Evolutionary conservation across 2,113 vertebrate species (phyloP).

Genomic region (Jacana jacana): DNA sequence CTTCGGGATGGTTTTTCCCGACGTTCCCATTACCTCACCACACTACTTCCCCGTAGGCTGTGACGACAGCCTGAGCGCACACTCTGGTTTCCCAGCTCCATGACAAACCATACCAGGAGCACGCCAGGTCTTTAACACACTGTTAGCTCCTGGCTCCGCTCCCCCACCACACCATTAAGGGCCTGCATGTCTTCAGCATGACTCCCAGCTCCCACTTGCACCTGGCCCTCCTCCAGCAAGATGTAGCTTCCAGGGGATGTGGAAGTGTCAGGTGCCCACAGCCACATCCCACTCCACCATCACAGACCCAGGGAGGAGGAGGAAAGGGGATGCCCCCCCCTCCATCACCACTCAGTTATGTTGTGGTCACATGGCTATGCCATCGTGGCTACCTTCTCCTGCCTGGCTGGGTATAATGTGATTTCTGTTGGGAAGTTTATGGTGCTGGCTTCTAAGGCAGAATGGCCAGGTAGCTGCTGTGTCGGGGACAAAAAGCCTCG

Average conservation of each 20-base stretch:
- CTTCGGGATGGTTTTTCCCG: background rate
- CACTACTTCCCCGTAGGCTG: background rate
- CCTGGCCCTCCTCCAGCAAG: background rate
- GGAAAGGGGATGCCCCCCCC: background rate
- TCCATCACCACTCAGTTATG: fast-evolving
- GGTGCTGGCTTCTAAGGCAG: background rate
- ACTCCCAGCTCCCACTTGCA: background rate
- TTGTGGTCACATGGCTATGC: background rate
- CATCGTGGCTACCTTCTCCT: fast-evolving
- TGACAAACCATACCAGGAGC: background rate
- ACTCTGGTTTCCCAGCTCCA: background rate
- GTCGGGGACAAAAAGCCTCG: background rate
- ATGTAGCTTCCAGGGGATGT: fast-evolving
- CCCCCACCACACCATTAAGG: background rate
- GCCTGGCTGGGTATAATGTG: background rate
- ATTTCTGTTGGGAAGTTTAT: background rate
- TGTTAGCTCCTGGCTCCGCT: background rate
- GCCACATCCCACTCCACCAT: background rate
- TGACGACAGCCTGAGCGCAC: background rate
- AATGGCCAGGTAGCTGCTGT: background rate
- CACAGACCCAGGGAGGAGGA: background rate
- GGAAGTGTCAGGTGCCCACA: background rate
- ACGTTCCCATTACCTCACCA: background rate
- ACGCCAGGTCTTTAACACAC: background rate
- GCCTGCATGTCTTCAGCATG: background rate